Evolutionary conservation across 2,888 invertebrate species (phyloP).

Genomic region (Criorhina ranunculi): DNA sequence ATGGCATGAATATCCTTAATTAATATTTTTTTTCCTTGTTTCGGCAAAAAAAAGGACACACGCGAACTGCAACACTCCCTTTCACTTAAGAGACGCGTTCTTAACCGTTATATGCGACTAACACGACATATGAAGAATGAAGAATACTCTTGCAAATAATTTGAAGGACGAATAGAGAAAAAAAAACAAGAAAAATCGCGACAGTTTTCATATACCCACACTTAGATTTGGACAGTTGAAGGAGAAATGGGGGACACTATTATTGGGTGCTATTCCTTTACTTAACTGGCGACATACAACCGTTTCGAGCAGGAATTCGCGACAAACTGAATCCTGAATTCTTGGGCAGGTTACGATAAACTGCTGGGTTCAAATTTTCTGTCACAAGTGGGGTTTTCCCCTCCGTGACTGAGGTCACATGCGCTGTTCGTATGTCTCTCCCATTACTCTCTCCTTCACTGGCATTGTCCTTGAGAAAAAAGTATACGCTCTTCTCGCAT

Average conservation of each 20-base stretch:
- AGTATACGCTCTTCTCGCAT: slow-evolving; percentile 1
- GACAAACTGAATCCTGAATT: slow-evolving; percentile 72
- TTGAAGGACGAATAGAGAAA: slow-evolving; percentile 41
- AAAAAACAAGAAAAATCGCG: slow-evolving; percentile 44
- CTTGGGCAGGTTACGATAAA: slow-evolving; percentile 48
- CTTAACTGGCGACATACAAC: slow-evolving; percentile 64
- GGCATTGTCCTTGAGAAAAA: slow-evolving; percentile 53
- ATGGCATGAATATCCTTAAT: slow-evolving; percentile 76
- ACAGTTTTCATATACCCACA: slow-evolving; percentile 40
- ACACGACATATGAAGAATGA: slow-evolving; percentile 48
- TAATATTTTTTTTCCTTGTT: slow-evolving; percentile 43
- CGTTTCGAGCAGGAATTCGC: slow-evolving; percentile 72
- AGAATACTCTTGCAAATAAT: slow-evolving; percentile 42
- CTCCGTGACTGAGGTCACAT: slow-evolving; percentile 69
- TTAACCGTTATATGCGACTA: slow-evolving; percentile 63
- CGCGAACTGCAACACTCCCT: slow-evolving; percentile 58
- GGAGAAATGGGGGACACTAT: slow-evolving; percentile 38
- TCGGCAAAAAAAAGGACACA: slow-evolving; percentile 18
- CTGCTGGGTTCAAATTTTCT: slow-evolving; percentile 22
- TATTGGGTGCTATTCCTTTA: slow-evolving; percentile 51
- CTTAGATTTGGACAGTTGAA: slow-evolving; percentile 13
- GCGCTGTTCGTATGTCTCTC: slow-evolving; percentile 59
- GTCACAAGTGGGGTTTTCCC: slow-evolving; percentile 36
- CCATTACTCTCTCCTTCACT: slow-evolving; percentile 13
- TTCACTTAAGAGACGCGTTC: slow-evolving; percentile 50